These are phyloP conservation scores for Barypeithes pellucidus DNA, from an alignment of 2,888 invertebrate genomes.

Conservation along the genomic window DNA sequence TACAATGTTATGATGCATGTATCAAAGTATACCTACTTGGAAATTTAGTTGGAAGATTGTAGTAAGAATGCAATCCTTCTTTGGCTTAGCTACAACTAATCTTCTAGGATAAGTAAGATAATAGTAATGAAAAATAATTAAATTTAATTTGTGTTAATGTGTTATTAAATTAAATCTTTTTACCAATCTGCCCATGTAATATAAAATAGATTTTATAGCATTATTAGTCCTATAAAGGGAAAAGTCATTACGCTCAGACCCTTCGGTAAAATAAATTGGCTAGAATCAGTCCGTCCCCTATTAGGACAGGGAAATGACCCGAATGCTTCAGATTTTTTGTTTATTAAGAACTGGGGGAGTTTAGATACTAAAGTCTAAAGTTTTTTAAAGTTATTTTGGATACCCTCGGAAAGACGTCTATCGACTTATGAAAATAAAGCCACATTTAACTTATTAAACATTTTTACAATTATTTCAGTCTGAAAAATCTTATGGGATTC, in stretches of 20 bases:
- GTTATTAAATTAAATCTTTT: background rate
- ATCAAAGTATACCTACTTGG: too few species aligned
- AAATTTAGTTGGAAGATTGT: too few species aligned
- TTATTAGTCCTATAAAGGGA: slow-evolving; percentile 47
- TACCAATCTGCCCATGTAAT: slow-evolving; percentile 7
- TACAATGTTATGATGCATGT: too few species aligned
- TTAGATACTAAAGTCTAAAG: background rate
- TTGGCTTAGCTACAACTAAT: too few species aligned
- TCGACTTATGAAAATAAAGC: too few species aligned
- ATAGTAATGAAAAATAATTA: too few species aligned
- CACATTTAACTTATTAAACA: too few species aligned
- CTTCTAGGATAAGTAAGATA: too few species aligned
- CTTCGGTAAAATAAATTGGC: slow-evolving; percentile 46
- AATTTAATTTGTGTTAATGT: background rate
- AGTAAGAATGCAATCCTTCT: too few species aligned
- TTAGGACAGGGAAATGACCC: slow-evolving; percentile 38
- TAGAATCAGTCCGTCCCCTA: slow-evolving; percentile 45
- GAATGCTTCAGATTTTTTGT: slow-evolving; percentile 36
- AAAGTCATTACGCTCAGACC: slow-evolving; percentile 46
- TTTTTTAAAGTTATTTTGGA: background rate
- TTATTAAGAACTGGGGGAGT: background rate
- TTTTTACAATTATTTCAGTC: too few species aligned
- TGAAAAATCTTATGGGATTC: too few species aligned
- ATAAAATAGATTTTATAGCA: slow-evolving; percentile 32
- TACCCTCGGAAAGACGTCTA: too few species aligned